Evolutionary conservation across 1,140 invertebrate genomes (phyloP).

Genomic region (Drosophila rufa): DNA sequence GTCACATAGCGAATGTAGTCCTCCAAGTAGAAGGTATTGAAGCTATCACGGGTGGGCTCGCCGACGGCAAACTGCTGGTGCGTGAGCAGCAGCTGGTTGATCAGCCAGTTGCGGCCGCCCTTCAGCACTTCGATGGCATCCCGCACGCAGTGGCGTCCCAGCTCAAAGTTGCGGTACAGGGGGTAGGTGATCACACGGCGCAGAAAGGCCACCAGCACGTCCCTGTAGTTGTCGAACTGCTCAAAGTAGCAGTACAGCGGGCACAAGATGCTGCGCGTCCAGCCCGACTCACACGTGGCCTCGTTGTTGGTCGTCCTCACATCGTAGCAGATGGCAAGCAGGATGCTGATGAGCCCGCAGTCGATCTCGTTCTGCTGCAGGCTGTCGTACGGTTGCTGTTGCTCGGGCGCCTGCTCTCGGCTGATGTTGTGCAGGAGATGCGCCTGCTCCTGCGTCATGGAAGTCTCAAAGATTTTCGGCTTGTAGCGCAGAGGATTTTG

Average conservation of each 20-base stretch:
- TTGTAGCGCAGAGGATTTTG: conserved; percentile 76
- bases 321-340: conserved; percentile 81
- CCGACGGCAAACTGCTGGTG: conserved; percentile 63
- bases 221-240: conserved; percentile 70
- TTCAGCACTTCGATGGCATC: conserved; percentile 79
- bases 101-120: conserved; percentile 67
- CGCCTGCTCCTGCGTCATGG: conserved; percentile 72
- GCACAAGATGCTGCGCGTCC: conserved; percentile 79
- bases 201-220: conserved; percentile 73
- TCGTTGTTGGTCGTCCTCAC: conserved; percentile 77
- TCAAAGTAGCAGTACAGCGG: conserved; percentile 75
- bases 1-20: conserved; percentile 76
- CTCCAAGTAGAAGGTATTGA: conserved; percentile 71
- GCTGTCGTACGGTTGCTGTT: conserved; percentile 24
- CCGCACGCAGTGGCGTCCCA: conserved; percentile 66
- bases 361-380: conserved; percentile 66
- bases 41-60: conserved; percentile 63
- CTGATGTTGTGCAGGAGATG: conserved; percentile 72
- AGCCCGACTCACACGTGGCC: conserved; percentile 76
- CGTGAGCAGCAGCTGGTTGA: conserved; percentile 75
- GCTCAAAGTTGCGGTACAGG: conserved; percentile 75
- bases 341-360: conserved; percentile 75
- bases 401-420: conserved; percentile 15
- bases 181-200: conserved; percentile 79
- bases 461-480: conserved; percentile 70